Evolutionary conservation across 2,797 vertebrate species (phyloP).

Genomic region (Florisuga fusca): DNA sequence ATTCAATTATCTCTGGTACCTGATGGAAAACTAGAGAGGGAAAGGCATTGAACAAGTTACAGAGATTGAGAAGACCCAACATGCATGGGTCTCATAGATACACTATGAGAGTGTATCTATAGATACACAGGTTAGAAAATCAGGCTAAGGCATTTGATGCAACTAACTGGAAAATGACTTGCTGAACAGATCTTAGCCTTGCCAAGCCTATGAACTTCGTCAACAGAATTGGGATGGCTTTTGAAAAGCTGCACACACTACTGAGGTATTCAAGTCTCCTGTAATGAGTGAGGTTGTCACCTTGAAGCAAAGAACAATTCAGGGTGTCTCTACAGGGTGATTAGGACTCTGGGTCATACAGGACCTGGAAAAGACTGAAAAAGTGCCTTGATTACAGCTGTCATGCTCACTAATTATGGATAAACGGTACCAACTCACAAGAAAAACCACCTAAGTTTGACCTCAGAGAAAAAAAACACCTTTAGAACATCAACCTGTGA

Average conservation of each 20-base stretch:
- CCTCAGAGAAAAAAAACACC: background rate
- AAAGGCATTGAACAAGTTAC: background rate
- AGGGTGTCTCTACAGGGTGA: background rate
- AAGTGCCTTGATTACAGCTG: background rate
- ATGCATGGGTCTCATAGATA: background rate
- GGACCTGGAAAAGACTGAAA: background rate
- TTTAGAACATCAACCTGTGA: background rate
- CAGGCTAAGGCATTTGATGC: background rate
- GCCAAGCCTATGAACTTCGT: background rate
- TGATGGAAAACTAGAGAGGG: background rate
- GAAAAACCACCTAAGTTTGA: background rate
- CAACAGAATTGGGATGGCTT: background rate
- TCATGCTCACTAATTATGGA: background rate
- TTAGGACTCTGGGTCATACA: background rate
- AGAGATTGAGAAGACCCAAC: background rate
- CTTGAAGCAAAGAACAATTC: background rate
- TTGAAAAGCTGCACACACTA: rapidly evolving
- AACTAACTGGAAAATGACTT: background rate
- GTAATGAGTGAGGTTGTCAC: background rate
- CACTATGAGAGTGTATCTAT: background rate
- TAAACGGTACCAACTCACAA: background rate
- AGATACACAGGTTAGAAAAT: background rate
- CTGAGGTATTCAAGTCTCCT: background rate
- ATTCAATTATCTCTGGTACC: background rate
- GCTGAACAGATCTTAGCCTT: background rate